A percentile compares a stretch with the other conserved stretches of the same genome.
Evolutionary conservation across 2,113 vertebrate species (phyloP).

Genomic region (Pithys albifrons): DNA sequence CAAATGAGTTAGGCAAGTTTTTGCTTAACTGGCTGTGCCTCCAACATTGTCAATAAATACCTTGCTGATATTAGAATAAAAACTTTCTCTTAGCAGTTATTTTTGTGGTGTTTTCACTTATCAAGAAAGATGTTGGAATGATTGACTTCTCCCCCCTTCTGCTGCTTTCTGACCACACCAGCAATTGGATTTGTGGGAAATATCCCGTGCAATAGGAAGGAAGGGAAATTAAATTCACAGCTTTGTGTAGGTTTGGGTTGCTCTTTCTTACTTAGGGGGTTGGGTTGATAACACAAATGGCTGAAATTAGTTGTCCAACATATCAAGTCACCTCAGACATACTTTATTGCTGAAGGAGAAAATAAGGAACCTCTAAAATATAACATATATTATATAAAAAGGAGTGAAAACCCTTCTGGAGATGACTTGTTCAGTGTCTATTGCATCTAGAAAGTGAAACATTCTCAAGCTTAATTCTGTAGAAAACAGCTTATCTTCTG

Average conservation of each 20-base stretch:
- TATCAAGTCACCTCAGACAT: neutral
- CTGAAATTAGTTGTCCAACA: neutral
- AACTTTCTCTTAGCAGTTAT: too few species aligned
- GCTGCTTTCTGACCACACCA: neutral
- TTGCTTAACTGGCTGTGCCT: too few species aligned
- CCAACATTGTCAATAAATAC: too few species aligned
- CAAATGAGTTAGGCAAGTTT: too few species aligned
- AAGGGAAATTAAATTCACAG: neutral
- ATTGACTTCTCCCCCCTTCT: accelerated
- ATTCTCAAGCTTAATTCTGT: neutral
- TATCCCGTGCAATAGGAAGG: neutral
- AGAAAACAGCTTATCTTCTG: neutral
- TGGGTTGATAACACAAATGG: neutral
- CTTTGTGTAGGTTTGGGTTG: accelerated
- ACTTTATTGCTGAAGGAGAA: neutral
- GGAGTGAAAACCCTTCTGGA: neutral
- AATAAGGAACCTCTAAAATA: neutral
- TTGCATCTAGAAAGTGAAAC: neutral
- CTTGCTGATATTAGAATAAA: too few species aligned
- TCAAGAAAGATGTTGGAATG: neutral
- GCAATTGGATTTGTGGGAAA: neutral
- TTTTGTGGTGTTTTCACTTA: too few species aligned
- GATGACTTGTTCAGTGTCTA: neutral
- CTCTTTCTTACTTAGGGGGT: neutral
- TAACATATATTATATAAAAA: neutral